A percentile compares a stretch with the other conserved stretches of the same genome.
These are phyloP conservation scores for Speoplatyrhinus poulsoni DNA, from an alignment of 2,113 vertebrate species.

Conservation along the genomic window DNA sequence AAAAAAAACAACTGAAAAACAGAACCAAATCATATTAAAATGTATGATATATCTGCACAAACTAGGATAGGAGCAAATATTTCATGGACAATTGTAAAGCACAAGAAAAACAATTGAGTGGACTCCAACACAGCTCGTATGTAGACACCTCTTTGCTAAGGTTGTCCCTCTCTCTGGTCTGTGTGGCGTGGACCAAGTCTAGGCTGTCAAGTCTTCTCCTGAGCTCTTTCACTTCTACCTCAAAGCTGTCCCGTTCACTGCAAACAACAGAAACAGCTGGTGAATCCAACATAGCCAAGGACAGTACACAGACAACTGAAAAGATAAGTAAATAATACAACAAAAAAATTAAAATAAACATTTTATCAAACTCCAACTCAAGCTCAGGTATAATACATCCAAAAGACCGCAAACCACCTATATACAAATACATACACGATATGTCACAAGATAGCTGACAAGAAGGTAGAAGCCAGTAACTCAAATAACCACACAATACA, in stretches of 20 bases:
- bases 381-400: no score
- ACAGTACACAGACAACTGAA: not conserved
- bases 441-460: no score
- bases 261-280: constrained; percentile 1
- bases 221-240: constrained; percentile 83
- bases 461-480: no score
- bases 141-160: constrained; percentile 87
- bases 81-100: not conserved
- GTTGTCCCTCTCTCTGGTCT: constrained; percentile 84
- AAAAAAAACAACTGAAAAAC: not conserved
- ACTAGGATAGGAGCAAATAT: not conserved
- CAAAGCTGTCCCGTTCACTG: constrained; percentile 89
- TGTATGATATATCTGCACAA: not conserved
- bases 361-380: no score
- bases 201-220: constrained; percentile 83
- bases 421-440: no score
- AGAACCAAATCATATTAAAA: not conserved
- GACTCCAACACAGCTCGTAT: not conserved
- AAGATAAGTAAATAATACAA: not conserved
- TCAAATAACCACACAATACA: no score
- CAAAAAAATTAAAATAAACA: no score
- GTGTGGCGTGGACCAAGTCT: constrained; percentile 78
- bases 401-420: no score
- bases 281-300: not conserved
- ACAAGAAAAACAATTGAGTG: not conserved